These are phyloP conservation scores for Phylloscopus trochilus DNA, from an alignment of 2,113 vertebrate genomes.

Conservation along the genomic window DNA sequence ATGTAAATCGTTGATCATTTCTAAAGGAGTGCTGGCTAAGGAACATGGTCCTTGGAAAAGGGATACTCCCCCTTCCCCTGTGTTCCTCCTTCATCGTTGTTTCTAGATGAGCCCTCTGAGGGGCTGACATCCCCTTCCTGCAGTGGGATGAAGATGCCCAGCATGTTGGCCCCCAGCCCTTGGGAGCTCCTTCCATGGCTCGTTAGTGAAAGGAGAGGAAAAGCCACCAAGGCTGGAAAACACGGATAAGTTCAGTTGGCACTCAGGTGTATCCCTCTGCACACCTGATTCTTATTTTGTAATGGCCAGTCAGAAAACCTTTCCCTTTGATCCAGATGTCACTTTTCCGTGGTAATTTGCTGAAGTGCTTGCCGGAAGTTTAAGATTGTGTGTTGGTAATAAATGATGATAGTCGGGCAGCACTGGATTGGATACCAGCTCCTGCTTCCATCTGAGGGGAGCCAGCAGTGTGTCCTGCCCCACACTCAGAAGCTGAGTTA, in stretches of 20 bases:
- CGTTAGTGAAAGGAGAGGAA: background rate
- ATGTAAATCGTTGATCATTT: background rate
- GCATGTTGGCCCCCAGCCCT: background rate
- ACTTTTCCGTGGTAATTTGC: background rate
- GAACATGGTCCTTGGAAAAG: background rate
- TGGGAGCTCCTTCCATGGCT: background rate
- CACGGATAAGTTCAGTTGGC: background rate
- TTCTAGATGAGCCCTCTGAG: background rate
- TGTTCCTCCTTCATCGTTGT: accelerated
- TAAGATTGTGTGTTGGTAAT: background rate
- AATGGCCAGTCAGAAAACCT: background rate
- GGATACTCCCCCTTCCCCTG: background rate
- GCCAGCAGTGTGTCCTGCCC: background rate
- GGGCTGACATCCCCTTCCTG: background rate
- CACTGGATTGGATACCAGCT: background rate
- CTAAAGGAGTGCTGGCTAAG: background rate
- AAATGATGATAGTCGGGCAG: background rate
- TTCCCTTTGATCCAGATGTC: background rate
- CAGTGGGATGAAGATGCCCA: background rate
- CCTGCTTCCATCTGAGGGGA: background rate
- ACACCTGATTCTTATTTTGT: background rate
- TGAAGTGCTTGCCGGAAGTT: background rate
- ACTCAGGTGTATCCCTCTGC: background rate
- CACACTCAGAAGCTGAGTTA: background rate
- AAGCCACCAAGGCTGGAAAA: background rate